A percentile compares a stretch with the other conserved stretches of the same genome.
phyloP scores from a whole-genome alignment of 2,113 vertebrate species.

The Pachycephala philippinensis region DNA sequence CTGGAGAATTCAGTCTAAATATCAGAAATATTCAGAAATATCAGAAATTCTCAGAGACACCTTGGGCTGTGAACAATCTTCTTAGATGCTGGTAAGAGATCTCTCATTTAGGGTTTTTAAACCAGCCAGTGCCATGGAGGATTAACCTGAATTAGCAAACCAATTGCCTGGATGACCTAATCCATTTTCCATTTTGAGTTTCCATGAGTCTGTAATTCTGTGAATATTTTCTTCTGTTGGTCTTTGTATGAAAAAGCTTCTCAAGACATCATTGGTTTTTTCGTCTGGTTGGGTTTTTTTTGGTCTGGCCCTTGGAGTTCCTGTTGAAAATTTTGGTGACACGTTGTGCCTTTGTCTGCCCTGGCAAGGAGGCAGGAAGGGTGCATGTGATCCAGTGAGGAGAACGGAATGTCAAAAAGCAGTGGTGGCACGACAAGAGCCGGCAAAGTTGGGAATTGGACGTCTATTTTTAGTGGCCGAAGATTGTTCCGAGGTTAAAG shows the following conservation, averaged over 20 bases:
- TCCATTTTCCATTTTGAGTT: not conserved
- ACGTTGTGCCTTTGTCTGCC: not conserved
- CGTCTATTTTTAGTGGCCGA: slow-evolving; percentile 22
- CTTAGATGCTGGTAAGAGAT: not conserved
- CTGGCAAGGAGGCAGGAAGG: not conserved
- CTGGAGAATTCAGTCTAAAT: not conserved
- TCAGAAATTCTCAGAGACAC: not conserved
- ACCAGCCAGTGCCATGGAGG: not conserved
- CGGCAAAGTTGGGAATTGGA: not conserved
- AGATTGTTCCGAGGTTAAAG: slow-evolving; percentile 22
- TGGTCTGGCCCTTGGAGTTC: not conserved
- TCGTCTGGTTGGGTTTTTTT: not conserved
- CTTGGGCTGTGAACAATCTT: not conserved
- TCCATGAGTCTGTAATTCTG: not conserved
- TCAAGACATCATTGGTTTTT: fast-evolving
- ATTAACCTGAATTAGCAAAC: not conserved
- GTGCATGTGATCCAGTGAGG: not conserved
- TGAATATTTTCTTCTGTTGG: not conserved
- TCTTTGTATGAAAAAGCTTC: not conserved
- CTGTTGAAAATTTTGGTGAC: not conserved
- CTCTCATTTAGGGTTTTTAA: not conserved
- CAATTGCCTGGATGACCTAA: not conserved
- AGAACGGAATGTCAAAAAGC: slow-evolving; percentile 10
- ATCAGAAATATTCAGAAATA: not conserved
- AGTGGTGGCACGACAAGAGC: not conserved